Percentiles rank a stretch among this genome's conserved stretches.
These are phyloP conservation scores for Lithobates sylvaticus DNA, from an alignment of 2,797 vertebrate genomes.

Conservation along the genomic window DNA sequence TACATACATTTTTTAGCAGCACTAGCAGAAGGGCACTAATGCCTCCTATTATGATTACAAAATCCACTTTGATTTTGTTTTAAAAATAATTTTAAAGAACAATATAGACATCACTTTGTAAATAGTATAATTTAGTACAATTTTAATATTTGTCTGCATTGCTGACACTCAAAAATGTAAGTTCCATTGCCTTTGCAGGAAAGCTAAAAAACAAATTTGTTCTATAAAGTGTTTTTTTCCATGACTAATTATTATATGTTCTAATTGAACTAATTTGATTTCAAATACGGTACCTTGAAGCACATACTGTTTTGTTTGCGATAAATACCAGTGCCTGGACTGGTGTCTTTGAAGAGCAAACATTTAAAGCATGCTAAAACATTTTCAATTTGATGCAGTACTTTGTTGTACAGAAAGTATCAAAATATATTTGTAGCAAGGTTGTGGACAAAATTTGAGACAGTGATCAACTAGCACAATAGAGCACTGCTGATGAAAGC, in stretches of 20 bases:
- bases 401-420: background rate
- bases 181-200: background rate
- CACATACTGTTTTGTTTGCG: conserved; percentile 27
- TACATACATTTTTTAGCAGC: no score
- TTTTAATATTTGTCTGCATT: background rate
- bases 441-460: background rate
- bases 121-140: background rate
- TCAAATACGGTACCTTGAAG: conserved; percentile 25
- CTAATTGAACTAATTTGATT: conserved; percentile 21
- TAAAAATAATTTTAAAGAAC: no score
- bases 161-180: background rate
- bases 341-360: conserved; percentile 27
- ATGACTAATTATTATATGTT: conserved; percentile 19
- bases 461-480: background rate
- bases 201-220: background rate
- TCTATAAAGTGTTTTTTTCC: conserved; percentile 5
- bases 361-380: background rate
- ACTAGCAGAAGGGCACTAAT: no score
- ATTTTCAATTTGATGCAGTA: background rate
- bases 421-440: background rate
- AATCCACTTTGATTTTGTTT: no score
- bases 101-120: no score
- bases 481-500: background rate
- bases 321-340: conserved; percentile 21
- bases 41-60: no score